Evolutionary conservation across 2,113 vertebrate genomes (phyloP).

Genomic region (Lepus europaeus): DNA sequence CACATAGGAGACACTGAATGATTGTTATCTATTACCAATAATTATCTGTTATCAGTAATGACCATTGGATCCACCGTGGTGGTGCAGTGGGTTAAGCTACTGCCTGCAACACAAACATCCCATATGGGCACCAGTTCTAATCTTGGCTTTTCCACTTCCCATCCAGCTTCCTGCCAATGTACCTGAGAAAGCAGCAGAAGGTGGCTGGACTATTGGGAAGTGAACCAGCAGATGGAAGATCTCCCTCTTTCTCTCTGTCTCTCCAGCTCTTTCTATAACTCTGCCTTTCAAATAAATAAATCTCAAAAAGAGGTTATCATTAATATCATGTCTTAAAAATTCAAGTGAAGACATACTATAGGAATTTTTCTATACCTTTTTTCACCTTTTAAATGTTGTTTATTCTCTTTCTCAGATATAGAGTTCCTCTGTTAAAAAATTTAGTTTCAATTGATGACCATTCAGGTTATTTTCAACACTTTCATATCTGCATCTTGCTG

Average conservation of each 20-base stretch:
- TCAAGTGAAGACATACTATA: not conserved
- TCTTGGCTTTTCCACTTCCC: too few species aligned
- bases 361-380: not conserved
- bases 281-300: too few species aligned
- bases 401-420: not conserved
- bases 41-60: not conserved
- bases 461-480: not conserved
- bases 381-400: not conserved
- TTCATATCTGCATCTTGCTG: not conserved
- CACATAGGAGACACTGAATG: not conserved
- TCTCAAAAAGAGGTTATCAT: not conserved
- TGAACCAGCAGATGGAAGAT: too few species aligned
- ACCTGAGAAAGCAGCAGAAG: too few species aligned
- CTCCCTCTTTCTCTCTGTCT: too few species aligned
- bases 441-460: not conserved
- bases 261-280: too few species aligned
- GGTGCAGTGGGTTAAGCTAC: too few species aligned
- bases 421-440: constrained; percentile 1
- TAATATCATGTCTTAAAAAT: not conserved
- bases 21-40: not conserved
- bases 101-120: too few species aligned
- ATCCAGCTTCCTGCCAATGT: too few species aligned
- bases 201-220: too few species aligned
- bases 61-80: not conserved
- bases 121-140: too few species aligned